These are phyloP conservation scores for Pteria penguin DNA, from an alignment of 2,888 invertebrate species.

Conservation along the genomic window DNA sequence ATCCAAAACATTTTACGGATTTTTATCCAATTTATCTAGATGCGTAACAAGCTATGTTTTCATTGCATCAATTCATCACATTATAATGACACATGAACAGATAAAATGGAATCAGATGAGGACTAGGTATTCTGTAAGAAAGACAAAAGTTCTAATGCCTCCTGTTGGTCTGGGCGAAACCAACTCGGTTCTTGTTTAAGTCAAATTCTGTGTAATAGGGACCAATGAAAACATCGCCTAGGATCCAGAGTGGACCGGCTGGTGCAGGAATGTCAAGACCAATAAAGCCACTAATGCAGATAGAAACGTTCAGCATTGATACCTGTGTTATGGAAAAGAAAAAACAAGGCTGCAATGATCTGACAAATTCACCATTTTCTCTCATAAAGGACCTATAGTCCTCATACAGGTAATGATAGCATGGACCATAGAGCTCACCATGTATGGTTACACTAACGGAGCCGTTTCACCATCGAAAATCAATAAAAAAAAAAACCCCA, in stretches of 20 bases:
- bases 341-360: conserved; percentile 3
- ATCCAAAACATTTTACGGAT: too few species aligned
- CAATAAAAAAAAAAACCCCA: too few species aligned
- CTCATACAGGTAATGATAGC: too few species aligned
- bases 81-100: neutral
- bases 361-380: neutral
- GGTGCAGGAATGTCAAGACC: conserved; percentile 97
- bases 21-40: too few species aligned
- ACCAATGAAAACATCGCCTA: conserved; percentile 98
- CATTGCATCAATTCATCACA: neutral
- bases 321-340: conserved; percentile 60
- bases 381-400: neutral
- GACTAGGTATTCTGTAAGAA: neutral
- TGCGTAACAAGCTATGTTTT: too few species aligned
- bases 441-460: too few species aligned
- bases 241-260: conserved; percentile 97
- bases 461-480: too few species aligned
- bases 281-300: conserved; percentile 98
- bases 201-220: conserved; percentile 98
- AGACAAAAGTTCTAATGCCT: neutral
- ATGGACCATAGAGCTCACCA: too few species aligned
- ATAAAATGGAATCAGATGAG: neutral
- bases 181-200: conserved; percentile 90
- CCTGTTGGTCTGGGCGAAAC: conserved; percentile 86
- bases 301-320: conserved; percentile 85